Conservation (phyloP, 1,140 invertebrate genomes). For the Achatina immaculata region DNA sequence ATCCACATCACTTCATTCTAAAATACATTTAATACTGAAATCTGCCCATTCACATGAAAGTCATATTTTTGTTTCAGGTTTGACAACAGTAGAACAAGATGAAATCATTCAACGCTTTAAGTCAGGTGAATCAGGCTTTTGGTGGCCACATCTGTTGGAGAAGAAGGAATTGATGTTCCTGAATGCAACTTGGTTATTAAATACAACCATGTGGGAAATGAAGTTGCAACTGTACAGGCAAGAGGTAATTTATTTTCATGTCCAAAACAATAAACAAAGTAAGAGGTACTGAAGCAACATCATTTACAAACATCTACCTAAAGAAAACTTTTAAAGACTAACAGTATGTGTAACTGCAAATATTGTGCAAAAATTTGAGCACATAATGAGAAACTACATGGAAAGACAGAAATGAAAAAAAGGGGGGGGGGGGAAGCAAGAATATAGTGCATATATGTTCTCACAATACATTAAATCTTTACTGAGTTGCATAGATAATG, state of each 20-base stretch:
- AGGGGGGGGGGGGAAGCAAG: no score
- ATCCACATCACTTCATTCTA: no score
- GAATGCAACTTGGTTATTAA: slow-evolving; percentile 68
- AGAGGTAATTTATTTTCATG: slow-evolving; percentile 52
- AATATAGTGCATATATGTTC: no score
- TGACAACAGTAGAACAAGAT: slow-evolving; percentile 12
- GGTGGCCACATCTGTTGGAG: slow-evolving; percentile 67
- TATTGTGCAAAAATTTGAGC: no score
- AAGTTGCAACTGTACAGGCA: slow-evolving; percentile 67
- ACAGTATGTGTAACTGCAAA: no score
- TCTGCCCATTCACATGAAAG: neutral
- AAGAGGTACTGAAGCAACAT: neutral
- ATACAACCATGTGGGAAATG: slow-evolving; percentile 70
- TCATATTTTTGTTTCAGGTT: neutral
- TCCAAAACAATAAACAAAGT: neutral
- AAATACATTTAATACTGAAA: no score
- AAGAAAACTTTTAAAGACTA: no score
- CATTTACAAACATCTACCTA: no score
- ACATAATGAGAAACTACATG: no score
- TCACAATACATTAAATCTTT: no score
- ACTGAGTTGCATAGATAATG: no score
- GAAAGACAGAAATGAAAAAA: no score
- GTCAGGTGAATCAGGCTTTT: slow-evolving; percentile 46
- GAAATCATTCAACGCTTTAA: slow-evolving; percentile 43
- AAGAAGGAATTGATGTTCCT: slow-evolving; percentile 70